Evolutionary conservation across 1,140 invertebrate genomes (phyloP), one percentile per base, ranked within the genome.

Genomic region (Dreissena polymorpha): DNA sequence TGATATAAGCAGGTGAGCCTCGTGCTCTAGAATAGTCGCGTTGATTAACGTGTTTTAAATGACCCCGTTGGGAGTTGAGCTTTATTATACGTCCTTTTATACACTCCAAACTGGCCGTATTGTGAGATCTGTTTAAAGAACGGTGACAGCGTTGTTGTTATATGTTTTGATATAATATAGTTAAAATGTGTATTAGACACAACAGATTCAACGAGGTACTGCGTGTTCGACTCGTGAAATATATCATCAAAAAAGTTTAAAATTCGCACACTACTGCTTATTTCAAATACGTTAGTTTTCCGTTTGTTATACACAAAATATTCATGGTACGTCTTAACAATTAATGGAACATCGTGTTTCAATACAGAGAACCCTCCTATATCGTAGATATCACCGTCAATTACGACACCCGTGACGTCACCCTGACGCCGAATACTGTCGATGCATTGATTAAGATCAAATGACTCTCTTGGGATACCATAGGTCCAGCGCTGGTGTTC

Each of bases 1-100:
- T 6, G 84, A 85, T 39, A 79, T 84, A 21, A 87, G 68, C 86
- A 84, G 86, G 63, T 74, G 86, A 2, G 82, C 83, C 82, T 87
- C 86, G 51, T 87, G 86, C 39, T 87, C 86, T 12, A 87, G 29
- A 12, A 86, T 53, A 29, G 83, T 86, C 6, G 83, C 78, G 49
- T 87, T 87, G 39, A 39, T 39, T 39, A 39, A 39, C 39, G 39
- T 39, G 16, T 83, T 39, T 39, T 39, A 39, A 39, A 39, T 39
- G 39, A 39, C 8, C 39, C 39, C 39, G 39, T 39, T 39, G 39
- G 2, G 39, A 39, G 39, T 39, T 39, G 39, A 39, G 39, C 39
- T 39, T 39, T 39, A 39, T 39, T 39, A 39, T 39, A 39, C 57
- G 2, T 80, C 69, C 16, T 55, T 29, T 18, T 63, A 23, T 64